Base-by-base conservation (phyloP, 2,888 invertebrate genomes). In the Parapristionchus giblindavisi region DNA sequence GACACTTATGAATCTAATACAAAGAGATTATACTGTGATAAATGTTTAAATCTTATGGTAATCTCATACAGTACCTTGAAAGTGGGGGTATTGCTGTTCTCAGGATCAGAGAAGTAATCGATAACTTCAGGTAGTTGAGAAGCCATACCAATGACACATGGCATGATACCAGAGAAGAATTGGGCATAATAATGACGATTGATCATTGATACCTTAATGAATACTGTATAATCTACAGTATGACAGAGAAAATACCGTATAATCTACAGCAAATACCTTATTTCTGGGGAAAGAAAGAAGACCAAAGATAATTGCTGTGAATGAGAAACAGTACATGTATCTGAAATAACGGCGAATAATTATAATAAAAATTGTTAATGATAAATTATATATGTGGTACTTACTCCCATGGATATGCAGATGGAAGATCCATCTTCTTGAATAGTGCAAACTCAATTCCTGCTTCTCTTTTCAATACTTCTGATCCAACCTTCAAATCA, bases 321-420 rank as follows among this genome's bases (percentile, higher is more conserved):
- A 85, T 3, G 84, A 84, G 8, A 85, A 73, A 54, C 85, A 86
- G 85, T 87, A 87, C 21, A 85, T 29, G 56, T 71, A 71, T 56
- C 70, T 71, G 40, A 71, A 71, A 32, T 2, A 17, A 27, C 8
- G 76, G 71, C 79, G 48, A 48, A 21, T 11, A 34, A 40, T 27
- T 17, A 27, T 11, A 65, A 29, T 6, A 24, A 17, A 14, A 36
- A 32, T 32, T 34, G 17, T 17, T 27, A 52, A 36, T 43, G 43
- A 34, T 4, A 21, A 21, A 17, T 4, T n/a, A n/a, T n/a, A n/a
- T n/a, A n/a, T n/a, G n/a, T n/a, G 0, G 3, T 21, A 56, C 78
- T 40, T 79, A 83, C 73, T 83, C 81, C 83, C 83, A 86, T 21
- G 84, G 83, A 79, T 85, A 85, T 0, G 87, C 87, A 1, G 85